phyloP scores from a whole-genome alignment of 2,113 vertebrate species.

The Rhinoptilus africanus region DNA sequence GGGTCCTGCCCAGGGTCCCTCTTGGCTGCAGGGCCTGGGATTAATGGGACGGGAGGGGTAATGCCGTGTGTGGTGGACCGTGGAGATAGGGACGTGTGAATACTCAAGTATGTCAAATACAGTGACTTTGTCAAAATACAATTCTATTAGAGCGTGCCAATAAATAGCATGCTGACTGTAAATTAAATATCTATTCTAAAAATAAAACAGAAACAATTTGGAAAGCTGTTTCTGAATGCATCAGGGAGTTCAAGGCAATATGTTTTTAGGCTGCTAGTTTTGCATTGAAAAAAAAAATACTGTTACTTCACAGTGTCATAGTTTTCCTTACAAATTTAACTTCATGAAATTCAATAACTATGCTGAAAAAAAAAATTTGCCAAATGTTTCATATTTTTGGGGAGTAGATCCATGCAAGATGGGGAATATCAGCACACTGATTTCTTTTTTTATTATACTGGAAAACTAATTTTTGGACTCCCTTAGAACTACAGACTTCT shows the following conservation, averaged over 20 bases:
- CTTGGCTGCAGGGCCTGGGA: neutral
- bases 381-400: neutral
- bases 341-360: neutral
- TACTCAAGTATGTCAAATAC: neutral
- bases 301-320: neutral
- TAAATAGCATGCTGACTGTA: neutral
- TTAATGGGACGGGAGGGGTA: neutral
- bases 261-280: neutral
- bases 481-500: neutral
- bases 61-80: rapidly evolving
- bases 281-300: neutral
- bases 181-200: conserved; percentile 32
- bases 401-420: neutral
- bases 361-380: neutral
- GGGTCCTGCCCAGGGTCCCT: neutral
- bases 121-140: neutral
- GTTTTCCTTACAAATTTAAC: neutral
- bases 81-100: neutral
- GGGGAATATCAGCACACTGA: neutral
- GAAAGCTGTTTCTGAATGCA: neutral
- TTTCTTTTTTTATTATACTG: neutral
- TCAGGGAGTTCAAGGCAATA: neutral
- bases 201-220: neutral
- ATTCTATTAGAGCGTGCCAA: neutral
- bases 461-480: neutral